phyloP scores from a whole-genome alignment of 2,888 invertebrate species.

The Leuctra nigra region DNA sequence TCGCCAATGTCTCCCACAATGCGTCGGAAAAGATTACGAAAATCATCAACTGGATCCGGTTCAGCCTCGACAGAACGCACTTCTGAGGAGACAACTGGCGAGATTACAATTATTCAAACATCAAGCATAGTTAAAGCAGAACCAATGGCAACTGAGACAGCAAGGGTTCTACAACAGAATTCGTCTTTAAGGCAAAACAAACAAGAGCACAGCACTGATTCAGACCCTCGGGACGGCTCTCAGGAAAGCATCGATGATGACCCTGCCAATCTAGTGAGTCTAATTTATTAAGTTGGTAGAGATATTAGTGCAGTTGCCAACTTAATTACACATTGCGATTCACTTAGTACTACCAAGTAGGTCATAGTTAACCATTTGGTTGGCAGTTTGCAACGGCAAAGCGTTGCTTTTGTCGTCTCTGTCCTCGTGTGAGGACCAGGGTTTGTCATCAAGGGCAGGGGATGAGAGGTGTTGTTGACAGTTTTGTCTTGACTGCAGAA shows the following conservation, averaged over 20 bases:
- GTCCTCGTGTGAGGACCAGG: no score
- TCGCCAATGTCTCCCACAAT: constrained; percentile 56
- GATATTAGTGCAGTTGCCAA: no score
- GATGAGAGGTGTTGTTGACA: no score
- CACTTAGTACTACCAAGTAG: no score
- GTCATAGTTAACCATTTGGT: no score
- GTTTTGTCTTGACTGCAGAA: no score
- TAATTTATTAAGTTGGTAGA: no score
- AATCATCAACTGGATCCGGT: constrained; percentile 53
- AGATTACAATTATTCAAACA: constrained; percentile 36
- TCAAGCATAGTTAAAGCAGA: constrained; percentile 41
- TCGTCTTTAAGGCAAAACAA: constrained; percentile 35
- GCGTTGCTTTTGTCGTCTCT: no score
- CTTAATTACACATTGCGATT: no score
- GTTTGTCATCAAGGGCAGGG: no score
- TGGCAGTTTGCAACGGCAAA: no score
- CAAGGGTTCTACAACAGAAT: constrained; percentile 21
- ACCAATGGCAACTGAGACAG: constrained; percentile 32
- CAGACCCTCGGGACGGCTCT: constrained; percentile 48
- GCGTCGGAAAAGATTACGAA: constrained; percentile 54
- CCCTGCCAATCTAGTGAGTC: constrained; percentile 27
- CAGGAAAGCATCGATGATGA: constrained; percentile 48
- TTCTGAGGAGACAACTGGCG: constrained; percentile 44
- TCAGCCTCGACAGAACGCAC: constrained; percentile 44
- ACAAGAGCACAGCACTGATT: constrained; percentile 43